Conservation (phyloP, 2,113 vertebrate genomes). For the Ondatra zibethicus region DNA sequence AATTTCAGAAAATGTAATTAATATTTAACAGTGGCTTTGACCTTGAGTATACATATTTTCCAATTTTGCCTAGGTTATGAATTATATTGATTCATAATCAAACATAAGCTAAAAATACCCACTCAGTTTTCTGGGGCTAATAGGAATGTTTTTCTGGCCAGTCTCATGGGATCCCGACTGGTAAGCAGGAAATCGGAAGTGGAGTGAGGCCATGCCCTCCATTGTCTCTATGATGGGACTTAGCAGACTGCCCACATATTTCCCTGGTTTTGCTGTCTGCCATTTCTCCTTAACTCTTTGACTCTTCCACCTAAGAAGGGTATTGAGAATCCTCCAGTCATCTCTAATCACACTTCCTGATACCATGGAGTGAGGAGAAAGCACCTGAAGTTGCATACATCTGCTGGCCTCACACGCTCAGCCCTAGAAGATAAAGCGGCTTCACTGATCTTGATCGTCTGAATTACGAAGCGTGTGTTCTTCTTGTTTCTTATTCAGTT, state of each 20-base stretch:
- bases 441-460: not conserved
- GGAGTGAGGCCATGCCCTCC: not conserved
- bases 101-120: too few species aligned
- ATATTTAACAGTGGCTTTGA: not conserved
- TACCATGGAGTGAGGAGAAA: too few species aligned
- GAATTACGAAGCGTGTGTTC: too few species aligned
- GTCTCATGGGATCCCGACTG: not conserved
- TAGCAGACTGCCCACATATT: rapidly evolving
- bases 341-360: not conserved
- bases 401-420: not conserved
- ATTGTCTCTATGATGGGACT: not conserved
- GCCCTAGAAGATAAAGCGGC: too few species aligned
- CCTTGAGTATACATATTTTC: not conserved
- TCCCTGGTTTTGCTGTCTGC: not conserved
- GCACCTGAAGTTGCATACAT: not conserved
- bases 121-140: too few species aligned
- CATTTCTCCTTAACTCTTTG: not conserved
- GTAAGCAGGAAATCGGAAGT: not conserved
- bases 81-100: not conserved
- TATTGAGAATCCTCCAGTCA: not conserved
- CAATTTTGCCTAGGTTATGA: not conserved
- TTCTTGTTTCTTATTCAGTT: not conserved
- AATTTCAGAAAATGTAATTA: not conserved
- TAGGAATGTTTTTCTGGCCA: not conserved
- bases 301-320: not conserved